phyloP scores from a whole-genome alignment of 2,888 invertebrate genomes.

The Calephelis perditalis region DNA sequence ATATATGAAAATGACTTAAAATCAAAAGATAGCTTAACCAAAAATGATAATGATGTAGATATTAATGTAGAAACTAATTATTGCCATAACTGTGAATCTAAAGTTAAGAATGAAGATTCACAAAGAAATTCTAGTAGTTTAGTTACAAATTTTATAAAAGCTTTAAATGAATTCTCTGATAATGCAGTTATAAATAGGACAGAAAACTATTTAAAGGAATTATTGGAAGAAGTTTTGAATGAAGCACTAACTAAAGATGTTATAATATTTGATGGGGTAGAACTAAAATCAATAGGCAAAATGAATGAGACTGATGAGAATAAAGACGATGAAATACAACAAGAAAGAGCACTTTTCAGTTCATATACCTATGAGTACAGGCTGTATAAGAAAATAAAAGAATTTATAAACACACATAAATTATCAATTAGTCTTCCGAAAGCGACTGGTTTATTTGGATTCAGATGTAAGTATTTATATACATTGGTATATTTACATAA shows the following conservation, averaged over 20 bases:
- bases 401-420: conserved; percentile 79
- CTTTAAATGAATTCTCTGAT: conserved; percentile 47
- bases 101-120: conserved; percentile 26
- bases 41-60: conserved; percentile 53
- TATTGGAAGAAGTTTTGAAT: conserved; percentile 78
- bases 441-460: conserved; percentile 80
- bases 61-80: conserved; percentile 56
- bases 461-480: conserved; percentile 73
- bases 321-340: conserved; percentile 29
- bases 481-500: not conserved
- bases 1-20: conserved; percentile 42
- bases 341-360: conserved; percentile 59
- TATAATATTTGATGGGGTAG: conserved; percentile 78
- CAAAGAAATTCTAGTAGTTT: conserved; percentile 30
- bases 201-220: conserved; percentile 58
- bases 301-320: conserved; percentile 28
- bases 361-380: conserved; percentile 71
- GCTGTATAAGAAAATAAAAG: conserved; percentile 76
- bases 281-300: conserved; percentile 53
- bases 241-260: conserved; percentile 74
- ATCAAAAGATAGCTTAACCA: conserved; percentile 50
- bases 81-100: conserved; percentile 70
- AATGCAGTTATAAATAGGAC: conserved; percentile 56
- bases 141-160: conserved; percentile 48
- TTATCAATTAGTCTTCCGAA: conserved; percentile 82